These are phyloP conservation scores for Cyaniris semiargus DNA, from an alignment of 2,888 invertebrate species.

Conservation along the genomic window DNA sequence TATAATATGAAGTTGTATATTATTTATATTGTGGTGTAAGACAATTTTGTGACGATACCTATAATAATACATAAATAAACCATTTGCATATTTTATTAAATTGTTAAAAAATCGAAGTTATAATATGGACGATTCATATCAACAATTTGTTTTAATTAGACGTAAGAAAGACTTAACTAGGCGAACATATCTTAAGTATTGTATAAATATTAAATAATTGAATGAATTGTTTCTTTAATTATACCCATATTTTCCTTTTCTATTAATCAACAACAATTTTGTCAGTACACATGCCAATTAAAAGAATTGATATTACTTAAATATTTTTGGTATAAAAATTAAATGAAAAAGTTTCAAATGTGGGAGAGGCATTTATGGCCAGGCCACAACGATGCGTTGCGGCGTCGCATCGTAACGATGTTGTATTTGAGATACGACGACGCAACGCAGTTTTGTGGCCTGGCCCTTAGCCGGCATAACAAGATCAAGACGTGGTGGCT, in stretches of 20 bases:
- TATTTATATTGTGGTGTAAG: background rate
- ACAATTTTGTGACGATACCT: background rate
- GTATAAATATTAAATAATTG: slow-evolving; percentile 15
- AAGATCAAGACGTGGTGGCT: no score
- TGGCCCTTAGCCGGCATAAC: no score
- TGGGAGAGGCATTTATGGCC: no score
- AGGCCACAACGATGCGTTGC: no score
- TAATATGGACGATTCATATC: background rate
- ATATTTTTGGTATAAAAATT: no score
- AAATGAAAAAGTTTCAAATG: no score
- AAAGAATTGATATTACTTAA: background rate
- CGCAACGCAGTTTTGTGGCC: no score
- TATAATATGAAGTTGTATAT: no score
- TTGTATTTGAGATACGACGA: no score
- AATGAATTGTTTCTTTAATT: background rate
- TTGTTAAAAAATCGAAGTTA: background rate
- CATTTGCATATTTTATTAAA: background rate
- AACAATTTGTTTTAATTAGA: background rate
- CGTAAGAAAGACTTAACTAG: background rate
- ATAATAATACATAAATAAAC: background rate
- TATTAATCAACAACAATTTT: background rate
- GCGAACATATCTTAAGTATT: background rate
- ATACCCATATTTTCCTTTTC: background rate
- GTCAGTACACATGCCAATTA: no score
- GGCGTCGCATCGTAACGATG: no score